Evolutionary conservation across 2,797 vertebrate genomes (phyloP), one percentile per base, ranked within the genome.

Genomic region (Epinephelus awoara): DNA sequence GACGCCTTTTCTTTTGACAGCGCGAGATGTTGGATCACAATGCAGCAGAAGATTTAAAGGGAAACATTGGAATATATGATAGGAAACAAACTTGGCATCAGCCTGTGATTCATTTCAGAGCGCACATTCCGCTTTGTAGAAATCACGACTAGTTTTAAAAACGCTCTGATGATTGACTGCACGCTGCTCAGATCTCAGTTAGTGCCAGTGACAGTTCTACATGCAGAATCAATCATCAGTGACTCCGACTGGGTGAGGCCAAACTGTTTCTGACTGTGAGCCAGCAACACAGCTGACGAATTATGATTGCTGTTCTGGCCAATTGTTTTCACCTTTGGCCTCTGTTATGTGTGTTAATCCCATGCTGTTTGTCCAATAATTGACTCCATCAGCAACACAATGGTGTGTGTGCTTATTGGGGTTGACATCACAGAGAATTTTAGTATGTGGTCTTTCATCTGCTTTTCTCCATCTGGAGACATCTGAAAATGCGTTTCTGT

Each of bases 301-400:
- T 71, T 70, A 69, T 58, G 23, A 40, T 55, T 52, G 44, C 18
- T 56, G 56, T 19, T 70, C 17, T 3, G 4, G 44, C 69, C 70
- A 73, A 72, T 51, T 68, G 47, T 70, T 82, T 56, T 75, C 54
- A 83, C 50, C 34, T 61, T 85, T 74, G 50, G 46, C 58, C 49
- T 83, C 34, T 79, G n/a, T 57, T 80, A 63, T 84, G 21, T 66
- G 29, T 55, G 50, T 67, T 76, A 55, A 82, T 72, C 55, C 27
- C 15, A 19, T 42, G 21, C 29, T 54, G 29, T 69, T 51, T 68
- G 23, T 63, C 13, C 66, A 51, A 73, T 72, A 74, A 66, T 34
- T 3, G 19, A 0, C 34, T 23, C 15, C 46, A 11, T 67, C 8
- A 59, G 17, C 65, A 13, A 38, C 7, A 56, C n/a, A 64, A 42